These are phyloP conservation scores for Mya arenaria DNA, from an alignment of 1,140 invertebrate species.

Conservation along the genomic window DNA sequence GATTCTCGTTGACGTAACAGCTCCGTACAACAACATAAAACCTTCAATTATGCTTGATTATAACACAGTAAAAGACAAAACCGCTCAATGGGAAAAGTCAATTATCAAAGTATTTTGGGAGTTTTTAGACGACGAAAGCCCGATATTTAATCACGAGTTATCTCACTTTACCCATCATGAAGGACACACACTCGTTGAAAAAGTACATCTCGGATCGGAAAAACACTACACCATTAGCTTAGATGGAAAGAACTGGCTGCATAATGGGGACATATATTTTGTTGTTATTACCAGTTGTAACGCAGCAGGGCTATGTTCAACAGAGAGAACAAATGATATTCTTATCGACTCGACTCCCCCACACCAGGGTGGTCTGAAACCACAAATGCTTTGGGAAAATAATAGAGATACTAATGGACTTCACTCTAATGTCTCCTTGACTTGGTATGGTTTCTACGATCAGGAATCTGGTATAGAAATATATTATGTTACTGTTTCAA, in stretches of 20 bases:
- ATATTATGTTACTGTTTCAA: conserved; percentile 56
- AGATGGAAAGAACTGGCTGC: conserved; percentile 38
- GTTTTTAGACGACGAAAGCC: conserved; percentile 66
- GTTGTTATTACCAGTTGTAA: conserved; percentile 65
- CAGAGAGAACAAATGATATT: conserved; percentile 30
- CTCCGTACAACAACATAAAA: conserved; percentile 25
- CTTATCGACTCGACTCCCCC: conserved; percentile 65
- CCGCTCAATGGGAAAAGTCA: conserved; percentile 57
- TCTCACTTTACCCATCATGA: conserved; percentile 55
- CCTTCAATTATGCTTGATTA: conserved; percentile 33
- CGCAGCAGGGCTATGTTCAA: conserved; percentile 62
- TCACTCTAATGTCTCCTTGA: conserved; percentile 26
- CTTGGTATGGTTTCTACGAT: conserved; percentile 62
- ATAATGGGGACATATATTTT: conserved; percentile 61
- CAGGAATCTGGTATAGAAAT: conserved; percentile 53
- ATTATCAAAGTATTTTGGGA: conserved; percentile 59
- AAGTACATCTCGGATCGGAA: conserved; percentile 29
- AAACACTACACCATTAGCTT: conserved; percentile 23
- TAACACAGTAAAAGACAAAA: neutral
- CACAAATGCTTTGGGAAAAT: conserved; percentile 52
- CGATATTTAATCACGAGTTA: conserved; percentile 55
- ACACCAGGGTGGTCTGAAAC: conserved; percentile 59
- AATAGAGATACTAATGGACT: neutral
- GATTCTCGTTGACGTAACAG: conserved; percentile 61
- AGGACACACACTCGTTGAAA: conserved; percentile 42